Evolutionary conservation across 2,888 invertebrate species (phyloP).

Genomic region (Deroplatys truncata): DNA sequence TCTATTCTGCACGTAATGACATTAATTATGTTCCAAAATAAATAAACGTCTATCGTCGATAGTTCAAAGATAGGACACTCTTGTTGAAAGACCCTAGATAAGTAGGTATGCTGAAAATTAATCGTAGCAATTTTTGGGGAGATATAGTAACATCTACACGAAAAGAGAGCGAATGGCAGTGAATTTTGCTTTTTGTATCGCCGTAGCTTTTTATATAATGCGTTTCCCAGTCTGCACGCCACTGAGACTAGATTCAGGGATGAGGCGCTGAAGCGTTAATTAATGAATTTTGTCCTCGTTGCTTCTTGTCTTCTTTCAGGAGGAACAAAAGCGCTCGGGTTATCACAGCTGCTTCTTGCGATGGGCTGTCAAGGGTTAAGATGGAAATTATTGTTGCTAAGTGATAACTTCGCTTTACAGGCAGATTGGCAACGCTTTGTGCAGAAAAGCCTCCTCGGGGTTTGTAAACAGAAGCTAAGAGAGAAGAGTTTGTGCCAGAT

Average conservation of each 20-base stretch:
- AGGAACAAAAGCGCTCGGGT: neutral
- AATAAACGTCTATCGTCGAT: no score
- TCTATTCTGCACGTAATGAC: no score
- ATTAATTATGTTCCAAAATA: no score
- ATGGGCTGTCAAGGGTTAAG: neutral
- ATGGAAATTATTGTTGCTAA: neutral
- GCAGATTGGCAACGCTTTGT: neutral
- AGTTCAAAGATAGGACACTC: no score
- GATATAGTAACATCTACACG: no score
- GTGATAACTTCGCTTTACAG: neutral
- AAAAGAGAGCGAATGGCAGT: no score
- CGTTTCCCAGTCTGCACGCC: neutral
- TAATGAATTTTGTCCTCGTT: neutral
- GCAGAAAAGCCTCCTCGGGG: neutral
- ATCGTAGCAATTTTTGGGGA: no score
- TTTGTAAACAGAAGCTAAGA: neutral
- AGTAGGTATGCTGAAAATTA: no score
- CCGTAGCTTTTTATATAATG: no score
- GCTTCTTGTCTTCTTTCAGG: neutral
- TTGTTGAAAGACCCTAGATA: no score
- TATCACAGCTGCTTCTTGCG: neutral
- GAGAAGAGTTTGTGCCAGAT: neutral
- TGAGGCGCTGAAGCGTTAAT: neutral
- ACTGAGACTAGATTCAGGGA: no score
- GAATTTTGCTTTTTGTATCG: no score